Evolutionary conservation across 2,888 invertebrate genomes (phyloP).

Genomic region (Pteria penguin): DNA sequence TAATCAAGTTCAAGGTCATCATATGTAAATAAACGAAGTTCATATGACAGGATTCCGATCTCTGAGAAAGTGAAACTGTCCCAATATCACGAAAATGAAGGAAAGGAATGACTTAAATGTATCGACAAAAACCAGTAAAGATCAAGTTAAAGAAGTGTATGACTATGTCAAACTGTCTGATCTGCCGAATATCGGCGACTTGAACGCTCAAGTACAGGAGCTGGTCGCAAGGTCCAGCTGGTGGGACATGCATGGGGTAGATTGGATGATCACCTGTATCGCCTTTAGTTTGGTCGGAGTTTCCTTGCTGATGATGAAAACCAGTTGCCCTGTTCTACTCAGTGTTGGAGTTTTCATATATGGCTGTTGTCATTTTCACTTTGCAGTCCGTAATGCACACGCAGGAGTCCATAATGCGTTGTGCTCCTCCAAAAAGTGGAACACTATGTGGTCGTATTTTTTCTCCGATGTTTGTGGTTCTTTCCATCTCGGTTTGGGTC

Average conservation of each 20-base stretch:
- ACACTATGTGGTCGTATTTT: conserved; percentile 56
- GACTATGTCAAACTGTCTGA: conserved; percentile 66
- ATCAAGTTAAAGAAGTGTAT: conserved; percentile 18
- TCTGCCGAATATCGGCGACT: conserved; percentile 66
- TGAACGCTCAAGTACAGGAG: conserved; percentile 62
- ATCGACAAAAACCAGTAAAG: no score
- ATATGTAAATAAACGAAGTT: no score
- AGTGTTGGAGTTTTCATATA: conserved; percentile 62
- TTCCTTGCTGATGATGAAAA: conserved; percentile 52
- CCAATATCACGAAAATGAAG: no score
- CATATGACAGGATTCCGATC: no score
- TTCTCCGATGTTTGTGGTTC: conserved; percentile 71
- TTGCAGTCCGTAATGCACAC: conserved; percentile 71
- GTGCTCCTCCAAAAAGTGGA: conserved; percentile 48
- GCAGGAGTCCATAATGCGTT: conserved; percentile 69
- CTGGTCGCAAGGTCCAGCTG: conserved; percentile 62
- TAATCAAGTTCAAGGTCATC: no score
- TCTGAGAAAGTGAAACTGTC: no score
- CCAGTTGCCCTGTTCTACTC: conserved; percentile 38
- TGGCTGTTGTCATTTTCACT: conserved; percentile 63
- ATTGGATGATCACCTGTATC: conserved; percentile 59
- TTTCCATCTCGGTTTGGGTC: conserved; percentile 68
- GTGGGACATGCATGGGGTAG: conserved; percentile 75
- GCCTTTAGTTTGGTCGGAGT: conserved; percentile 51
- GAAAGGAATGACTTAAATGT: no score